Percentiles rank a stretch among this genome's conserved stretches.
phyloP scores from a whole-genome alignment of 2,797 vertebrate species.

The Hydrophis major region DNA sequence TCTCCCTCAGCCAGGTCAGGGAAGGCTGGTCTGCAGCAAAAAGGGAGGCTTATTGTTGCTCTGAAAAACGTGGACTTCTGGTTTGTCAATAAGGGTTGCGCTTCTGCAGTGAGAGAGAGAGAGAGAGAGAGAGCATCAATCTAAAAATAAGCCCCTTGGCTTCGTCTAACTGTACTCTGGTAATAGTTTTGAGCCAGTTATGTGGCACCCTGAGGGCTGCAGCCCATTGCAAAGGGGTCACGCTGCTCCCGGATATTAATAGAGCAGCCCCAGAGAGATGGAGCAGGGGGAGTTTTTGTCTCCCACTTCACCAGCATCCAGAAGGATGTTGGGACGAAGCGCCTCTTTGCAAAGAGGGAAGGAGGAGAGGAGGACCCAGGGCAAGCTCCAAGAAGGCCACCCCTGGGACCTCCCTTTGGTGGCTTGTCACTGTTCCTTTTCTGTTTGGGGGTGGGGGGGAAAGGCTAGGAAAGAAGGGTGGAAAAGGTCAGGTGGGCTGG shows the following conservation, averaged over 20 bases:
- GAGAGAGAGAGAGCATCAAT: not conserved
- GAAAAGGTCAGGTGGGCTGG: not conserved
- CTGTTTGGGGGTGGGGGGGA: not conserved
- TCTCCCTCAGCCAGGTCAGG: not conserved
- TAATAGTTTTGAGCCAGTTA: not conserved
- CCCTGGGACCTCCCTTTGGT: not conserved
- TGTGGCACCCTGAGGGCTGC: not conserved
- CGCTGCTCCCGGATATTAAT: conserved; percentile 26
- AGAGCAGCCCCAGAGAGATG: conserved; percentile 12
- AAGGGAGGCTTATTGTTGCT: not conserved
- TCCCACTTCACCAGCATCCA: not conserved
- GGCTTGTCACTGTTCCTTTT: not conserved
- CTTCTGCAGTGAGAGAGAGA: not conserved
- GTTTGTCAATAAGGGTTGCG: not conserved
- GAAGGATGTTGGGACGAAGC: conserved; percentile 37
- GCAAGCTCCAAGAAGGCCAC: not conserved
- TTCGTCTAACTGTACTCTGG: not conserved
- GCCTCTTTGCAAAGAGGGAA: conserved; percentile 35
- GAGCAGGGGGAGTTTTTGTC: conserved; percentile 1
- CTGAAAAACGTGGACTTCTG: not conserved
- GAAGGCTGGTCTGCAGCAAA: not conserved
- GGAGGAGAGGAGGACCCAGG: conserved; percentile 2
- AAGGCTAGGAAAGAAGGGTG: not conserved
- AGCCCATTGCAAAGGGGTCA: not conserved
- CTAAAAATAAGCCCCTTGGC: not conserved